Conservation (phyloP, 1,140 invertebrate species). For the Neoseiulus cucumeris region DNA sequence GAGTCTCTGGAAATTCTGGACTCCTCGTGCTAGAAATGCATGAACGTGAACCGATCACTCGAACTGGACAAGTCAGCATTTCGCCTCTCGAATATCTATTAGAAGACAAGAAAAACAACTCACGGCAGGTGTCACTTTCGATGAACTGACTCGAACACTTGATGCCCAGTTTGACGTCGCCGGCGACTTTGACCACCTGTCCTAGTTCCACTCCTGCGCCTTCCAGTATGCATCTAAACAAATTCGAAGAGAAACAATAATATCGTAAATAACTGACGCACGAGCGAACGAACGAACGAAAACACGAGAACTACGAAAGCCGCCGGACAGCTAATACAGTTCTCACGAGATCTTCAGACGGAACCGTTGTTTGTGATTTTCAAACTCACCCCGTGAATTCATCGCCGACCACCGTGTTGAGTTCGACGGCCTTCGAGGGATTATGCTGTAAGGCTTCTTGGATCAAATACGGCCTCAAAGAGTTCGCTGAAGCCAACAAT, state of each 20-base stretch:
- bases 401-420: background rate
- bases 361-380: no score
- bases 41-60: no score
- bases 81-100: no score
- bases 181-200: background rate
- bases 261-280: no score
- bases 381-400: conserved; percentile 8
- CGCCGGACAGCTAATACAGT: no score
- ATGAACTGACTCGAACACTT: background rate
- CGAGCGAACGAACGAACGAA: no score
- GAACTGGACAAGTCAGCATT: no score
- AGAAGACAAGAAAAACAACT: no score
- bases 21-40: no score
- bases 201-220: background rate
- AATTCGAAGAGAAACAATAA: background rate
- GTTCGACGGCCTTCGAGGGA: background rate
- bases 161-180: background rate
- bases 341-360: no score
- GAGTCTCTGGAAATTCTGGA: no score
- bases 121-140: conserved; percentile 5
- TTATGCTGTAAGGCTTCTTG: background rate
- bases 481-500: background rate
- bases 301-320: no score
- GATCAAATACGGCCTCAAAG: background rate
- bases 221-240: background rate